A percentile compares a stretch with the other conserved stretches of the same genome.
These are phyloP conservation scores for Recurvirostra avosetta DNA, from an alignment of 2,113 vertebrate genomes.

Conservation along the genomic window DNA sequence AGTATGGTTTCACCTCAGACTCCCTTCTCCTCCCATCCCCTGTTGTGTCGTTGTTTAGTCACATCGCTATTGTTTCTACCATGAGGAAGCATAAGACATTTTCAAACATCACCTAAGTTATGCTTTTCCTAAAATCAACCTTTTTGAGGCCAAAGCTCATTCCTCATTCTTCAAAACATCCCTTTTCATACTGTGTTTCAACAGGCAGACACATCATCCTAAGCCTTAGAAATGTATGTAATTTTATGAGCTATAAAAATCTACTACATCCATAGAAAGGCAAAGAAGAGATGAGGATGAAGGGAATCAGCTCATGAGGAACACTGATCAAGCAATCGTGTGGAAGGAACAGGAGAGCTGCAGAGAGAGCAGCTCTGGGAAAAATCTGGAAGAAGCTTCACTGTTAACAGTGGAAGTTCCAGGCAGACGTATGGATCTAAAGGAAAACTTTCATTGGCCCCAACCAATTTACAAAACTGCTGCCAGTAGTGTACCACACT, in stretches of 20 bases:
- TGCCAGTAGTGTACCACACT: not conserved
- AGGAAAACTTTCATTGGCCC: not conserved
- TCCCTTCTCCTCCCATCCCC: not conserved
- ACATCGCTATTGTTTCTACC: not conserved
- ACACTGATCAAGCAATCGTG: not conserved
- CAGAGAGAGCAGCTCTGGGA: not conserved
- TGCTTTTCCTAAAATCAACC: not conserved
- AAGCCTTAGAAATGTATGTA: not conserved
- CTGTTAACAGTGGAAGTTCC: not conserved
- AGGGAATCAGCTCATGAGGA: not conserved
- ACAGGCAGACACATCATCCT: not conserved
- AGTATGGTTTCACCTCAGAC: not conserved
- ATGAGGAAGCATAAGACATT: not conserved
- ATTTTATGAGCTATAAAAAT: not conserved
- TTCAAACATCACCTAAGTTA: not conserved
- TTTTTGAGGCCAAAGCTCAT: not conserved
- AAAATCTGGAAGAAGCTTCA: not conserved
- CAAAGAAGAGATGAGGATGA: not conserved
- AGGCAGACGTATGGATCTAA: not conserved
- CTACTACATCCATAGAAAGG: not conserved
- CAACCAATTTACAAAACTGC: not conserved
- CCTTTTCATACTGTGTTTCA: not conserved
- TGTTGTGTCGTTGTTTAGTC: not conserved
- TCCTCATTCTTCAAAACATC: not conserved
- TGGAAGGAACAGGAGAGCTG: not conserved